Percentiles rank a stretch among this genome's conserved stretches.
Evolutionary conservation across 2,797 vertebrate genomes (phyloP).

Genomic region (Gymnopithys bicolor): DNA sequence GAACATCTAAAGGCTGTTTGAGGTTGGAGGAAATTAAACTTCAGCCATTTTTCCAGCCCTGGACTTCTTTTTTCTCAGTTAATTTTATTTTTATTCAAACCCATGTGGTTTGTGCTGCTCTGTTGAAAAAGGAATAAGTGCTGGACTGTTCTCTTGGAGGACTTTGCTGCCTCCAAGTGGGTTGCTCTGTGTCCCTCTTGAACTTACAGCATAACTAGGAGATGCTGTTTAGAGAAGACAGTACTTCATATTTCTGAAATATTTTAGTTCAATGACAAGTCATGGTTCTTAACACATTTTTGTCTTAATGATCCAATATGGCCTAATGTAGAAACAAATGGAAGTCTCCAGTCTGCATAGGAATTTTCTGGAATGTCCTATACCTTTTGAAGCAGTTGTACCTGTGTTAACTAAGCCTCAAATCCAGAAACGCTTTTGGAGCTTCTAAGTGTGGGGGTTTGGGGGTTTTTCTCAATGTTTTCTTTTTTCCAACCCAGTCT

Average conservation of each 20-base stretch:
- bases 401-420: not conserved
- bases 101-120: not conserved
- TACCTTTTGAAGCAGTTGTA: not conserved
- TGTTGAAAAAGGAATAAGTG: not conserved
- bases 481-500: not conserved
- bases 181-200: not conserved
- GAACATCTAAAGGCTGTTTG: not conserved
- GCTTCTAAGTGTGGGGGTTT: accelerated
- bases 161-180: not conserved
- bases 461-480: not conserved
- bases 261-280: not conserved
- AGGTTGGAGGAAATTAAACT: not conserved
- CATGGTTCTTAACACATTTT: accelerated
- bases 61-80: not conserved
- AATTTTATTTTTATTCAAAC: not conserved
- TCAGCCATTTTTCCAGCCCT: not conserved
- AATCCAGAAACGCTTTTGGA: not conserved
- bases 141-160: not conserved
- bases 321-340: not conserved
- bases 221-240: not conserved
- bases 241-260: not conserved
- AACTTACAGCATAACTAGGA: not conserved
- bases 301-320: not conserved
- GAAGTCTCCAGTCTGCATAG: not conserved
- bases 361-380: not conserved